These are phyloP conservation scores for Enteromius trimaculatus DNA, from an alignment of 2,797 vertebrate species.

Conservation along the genomic window DNA sequence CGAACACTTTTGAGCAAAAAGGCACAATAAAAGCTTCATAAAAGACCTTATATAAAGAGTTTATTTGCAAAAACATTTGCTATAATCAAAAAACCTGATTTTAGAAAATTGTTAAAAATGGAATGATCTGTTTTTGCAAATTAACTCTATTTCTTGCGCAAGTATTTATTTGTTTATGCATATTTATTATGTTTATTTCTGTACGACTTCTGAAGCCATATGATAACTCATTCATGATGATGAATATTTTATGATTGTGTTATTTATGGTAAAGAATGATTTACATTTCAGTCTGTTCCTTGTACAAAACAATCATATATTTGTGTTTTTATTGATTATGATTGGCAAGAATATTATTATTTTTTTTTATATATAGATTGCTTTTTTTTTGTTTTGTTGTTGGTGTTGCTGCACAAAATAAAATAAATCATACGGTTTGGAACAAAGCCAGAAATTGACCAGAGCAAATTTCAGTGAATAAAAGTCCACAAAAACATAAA, in stretches of 20 bases:
- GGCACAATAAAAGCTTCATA: neutral
- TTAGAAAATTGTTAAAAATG: too few relatives aligned
- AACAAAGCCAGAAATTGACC: neutral
- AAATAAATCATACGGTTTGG: neutral
- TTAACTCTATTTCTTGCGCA: neutral
- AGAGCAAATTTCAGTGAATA: neutral
- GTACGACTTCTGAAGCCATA: neutral
- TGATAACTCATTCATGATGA: neutral
- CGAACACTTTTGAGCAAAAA: constrained; percentile 37
- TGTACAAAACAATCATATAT: neutral
- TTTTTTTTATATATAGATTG: neutral
- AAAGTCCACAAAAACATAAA: neutral
- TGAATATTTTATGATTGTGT: neutral
- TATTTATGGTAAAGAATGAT: neutral
- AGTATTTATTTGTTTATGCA: neutral
- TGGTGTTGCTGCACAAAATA: neutral
- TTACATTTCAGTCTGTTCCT: neutral
- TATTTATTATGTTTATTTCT: constrained; percentile 1
- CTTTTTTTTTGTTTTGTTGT: too few relatives aligned
- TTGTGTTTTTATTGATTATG: neutral
- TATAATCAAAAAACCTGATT: too few relatives aligned
- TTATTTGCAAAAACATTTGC: too few relatives aligned
- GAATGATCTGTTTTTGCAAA: too few relatives aligned
- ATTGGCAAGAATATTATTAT: neutral
- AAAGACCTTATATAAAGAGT: neutral